Evolutionary conservation across 64 coral and sea anemone species (phyloP).

Genomic region (Dendronephthya gigantea): DNA sequence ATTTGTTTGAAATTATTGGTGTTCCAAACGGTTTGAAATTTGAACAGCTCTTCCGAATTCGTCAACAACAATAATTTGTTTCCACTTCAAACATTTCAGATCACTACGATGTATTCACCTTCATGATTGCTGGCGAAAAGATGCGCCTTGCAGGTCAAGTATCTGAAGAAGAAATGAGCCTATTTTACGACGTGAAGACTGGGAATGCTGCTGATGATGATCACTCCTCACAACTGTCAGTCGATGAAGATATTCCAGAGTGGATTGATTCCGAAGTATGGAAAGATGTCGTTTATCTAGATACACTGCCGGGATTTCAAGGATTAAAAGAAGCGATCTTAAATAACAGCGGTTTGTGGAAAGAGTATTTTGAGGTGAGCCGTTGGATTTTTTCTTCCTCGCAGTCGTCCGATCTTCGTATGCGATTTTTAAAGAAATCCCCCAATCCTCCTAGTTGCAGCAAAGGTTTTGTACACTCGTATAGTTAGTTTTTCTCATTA

Average conservation of each 20-base stretch:
- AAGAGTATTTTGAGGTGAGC: conserved; percentile 78
- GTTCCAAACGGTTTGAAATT: too few relatives aligned
- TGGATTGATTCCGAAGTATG: conserved; percentile 58
- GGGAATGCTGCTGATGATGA: background rate
- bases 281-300: conserved; percentile 41
- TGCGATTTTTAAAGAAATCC: too few relatives aligned
- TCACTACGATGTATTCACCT: conserved; percentile 68
- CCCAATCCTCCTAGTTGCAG: too few relatives aligned
- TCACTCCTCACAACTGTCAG: background rate
- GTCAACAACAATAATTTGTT: background rate
- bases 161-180: conserved; percentile 52
- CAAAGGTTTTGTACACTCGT: too few relatives aligned
- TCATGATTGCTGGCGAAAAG: conserved; percentile 74
- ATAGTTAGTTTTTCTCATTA: too few relatives aligned
- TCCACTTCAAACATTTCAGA: background rate
- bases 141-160: conserved; percentile 38
- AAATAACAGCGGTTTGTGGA: conserved; percentile 50
- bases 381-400: background rate
- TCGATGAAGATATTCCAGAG: conserved; percentile 33
- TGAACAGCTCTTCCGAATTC: background rate
- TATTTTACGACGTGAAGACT: conserved; percentile 29
- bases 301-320: conserved; percentile 41
- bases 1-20: too few relatives aligned
- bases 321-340: conserved; percentile 45
- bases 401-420: background rate